A percentile compares a stretch with the other conserved stretches of the same genome.
Conservation (phyloP, 2,797 vertebrate genomes). For the Sebastes reedi region DNA sequence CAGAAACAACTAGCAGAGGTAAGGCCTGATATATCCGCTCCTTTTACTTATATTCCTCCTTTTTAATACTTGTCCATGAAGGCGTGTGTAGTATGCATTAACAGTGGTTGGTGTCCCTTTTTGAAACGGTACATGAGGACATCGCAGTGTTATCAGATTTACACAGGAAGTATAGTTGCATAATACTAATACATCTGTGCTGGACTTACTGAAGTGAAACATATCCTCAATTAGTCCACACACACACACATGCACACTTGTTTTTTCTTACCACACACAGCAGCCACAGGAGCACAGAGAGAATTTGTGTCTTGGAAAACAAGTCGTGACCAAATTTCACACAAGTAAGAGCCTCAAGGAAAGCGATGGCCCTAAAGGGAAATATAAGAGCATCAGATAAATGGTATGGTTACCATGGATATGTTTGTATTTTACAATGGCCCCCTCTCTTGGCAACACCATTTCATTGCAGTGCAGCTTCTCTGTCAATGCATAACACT, state of each 20-base stretch:
- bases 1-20: neutral
- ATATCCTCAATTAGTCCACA: neutral
- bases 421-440: conserved; percentile 21
- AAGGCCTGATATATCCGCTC: neutral
- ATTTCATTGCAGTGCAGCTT: conserved; percentile 30
- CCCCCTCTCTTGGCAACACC: conserved; percentile 51
- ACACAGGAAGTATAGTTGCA: neutral
- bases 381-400: neutral
- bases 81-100: neutral
- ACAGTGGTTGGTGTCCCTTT: neutral
- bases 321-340: conserved; percentile 96
- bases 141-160: neutral
- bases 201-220: neutral
- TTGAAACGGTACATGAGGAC: neutral
- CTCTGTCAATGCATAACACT: neutral
- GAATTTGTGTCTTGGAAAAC: conserved; percentile 94
- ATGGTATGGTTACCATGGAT: neutral
- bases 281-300: conserved; percentile 92
- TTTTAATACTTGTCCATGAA: neutral
- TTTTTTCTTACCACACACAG: conserved; percentile 93
- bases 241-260: neutral
- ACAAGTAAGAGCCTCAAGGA: conserved; percentile 94
- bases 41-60: neutral
- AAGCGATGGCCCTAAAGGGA: conserved; percentile 89
- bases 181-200: neutral